A percentile compares a stretch with the other conserved stretches of the same genome.
Evolutionary conservation across 2,113 vertebrate species (phyloP).

Genomic region (Erinaceus europaeus): DNA sequence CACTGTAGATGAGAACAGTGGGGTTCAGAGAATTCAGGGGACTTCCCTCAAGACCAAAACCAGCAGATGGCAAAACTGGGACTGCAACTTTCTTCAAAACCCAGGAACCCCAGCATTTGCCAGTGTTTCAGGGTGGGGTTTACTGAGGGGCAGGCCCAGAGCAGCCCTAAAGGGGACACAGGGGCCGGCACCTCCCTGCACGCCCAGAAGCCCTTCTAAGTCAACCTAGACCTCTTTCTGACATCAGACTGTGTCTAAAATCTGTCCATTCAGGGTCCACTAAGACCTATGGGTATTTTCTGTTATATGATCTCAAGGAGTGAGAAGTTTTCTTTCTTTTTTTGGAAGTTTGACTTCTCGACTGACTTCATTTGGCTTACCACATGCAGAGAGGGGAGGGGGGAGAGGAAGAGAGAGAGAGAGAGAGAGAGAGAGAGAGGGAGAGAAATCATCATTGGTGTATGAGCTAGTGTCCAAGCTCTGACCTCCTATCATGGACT

Average conservation of each 20-base stretch:
- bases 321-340: constrained; percentile 22
- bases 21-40: background rate
- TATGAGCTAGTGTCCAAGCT: background rate
- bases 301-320: background rate
- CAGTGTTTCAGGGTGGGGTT: background rate
- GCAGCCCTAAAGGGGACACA: background rate
- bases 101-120: background rate
- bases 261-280: background rate
- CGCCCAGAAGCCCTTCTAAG: background rate
- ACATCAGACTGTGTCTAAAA: background rate
- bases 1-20: background rate
- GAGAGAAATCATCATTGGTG: background rate
- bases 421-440: no score
- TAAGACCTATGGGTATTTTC: background rate
- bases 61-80: background rate
- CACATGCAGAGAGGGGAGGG: no score
- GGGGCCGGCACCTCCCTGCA: background rate
- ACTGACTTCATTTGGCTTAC: background rate
- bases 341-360: constrained; percentile 16
- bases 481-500: constrained; percentile 14
- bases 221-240: background rate
- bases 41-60: background rate
- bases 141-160: background rate
- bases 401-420: no score
- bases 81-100: background rate